Base-by-base conservation (phyloP, 2,113 vertebrate genomes). In the Misgurnus anguillicaudatus region DNA sequence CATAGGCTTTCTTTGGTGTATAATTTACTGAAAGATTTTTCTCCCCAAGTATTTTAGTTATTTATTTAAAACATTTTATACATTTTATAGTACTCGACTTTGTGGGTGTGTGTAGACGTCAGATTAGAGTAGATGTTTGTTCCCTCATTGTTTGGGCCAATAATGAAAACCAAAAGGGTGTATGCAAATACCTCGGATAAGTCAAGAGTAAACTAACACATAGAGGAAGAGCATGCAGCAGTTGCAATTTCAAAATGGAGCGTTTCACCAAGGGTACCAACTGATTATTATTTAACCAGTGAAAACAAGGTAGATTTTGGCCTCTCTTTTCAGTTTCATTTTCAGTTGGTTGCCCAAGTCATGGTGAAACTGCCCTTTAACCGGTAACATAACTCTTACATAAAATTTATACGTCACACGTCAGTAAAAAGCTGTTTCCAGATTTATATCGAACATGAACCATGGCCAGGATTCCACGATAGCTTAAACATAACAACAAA, bases 401-500 rank as follows among this genome's bases (percentile, higher is more conserved):
- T 60, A 17, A 47, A 45, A 55, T 42, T 53, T 16, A 65, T 42
- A 66, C 39, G n/a, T 31, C 21, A 72, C 16, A 45, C 60, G 39
- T 51, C 19, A 65, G 36, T 1, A 42, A 7, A 14, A 19, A 74
- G 36, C 51, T 16, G 38, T 38, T 31, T 57, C 60, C 9, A 36
- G 17, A 31, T 67, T 45, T 75, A 16, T 72, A 45, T 10, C 45
- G 39, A 61, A 61, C 57, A 5, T 31, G 55, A 61, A 9, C 36
- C 36, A 1, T 19, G 38, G 38, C 36, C 36, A 60, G 38, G 39
- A 21, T 39, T 45, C 45, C 38, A 16, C 3, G 7, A 38, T 3
- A 73, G 70, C 72, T 74, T 17, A 10, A 62, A 31, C 41, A 60
- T 19, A 74, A 74, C 71, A 61, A 60, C 72, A 74, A 41, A 31